Evolutionary conservation across 2,797 vertebrate genomes (phyloP).

Genomic region (Catharus ustulatus): DNA sequence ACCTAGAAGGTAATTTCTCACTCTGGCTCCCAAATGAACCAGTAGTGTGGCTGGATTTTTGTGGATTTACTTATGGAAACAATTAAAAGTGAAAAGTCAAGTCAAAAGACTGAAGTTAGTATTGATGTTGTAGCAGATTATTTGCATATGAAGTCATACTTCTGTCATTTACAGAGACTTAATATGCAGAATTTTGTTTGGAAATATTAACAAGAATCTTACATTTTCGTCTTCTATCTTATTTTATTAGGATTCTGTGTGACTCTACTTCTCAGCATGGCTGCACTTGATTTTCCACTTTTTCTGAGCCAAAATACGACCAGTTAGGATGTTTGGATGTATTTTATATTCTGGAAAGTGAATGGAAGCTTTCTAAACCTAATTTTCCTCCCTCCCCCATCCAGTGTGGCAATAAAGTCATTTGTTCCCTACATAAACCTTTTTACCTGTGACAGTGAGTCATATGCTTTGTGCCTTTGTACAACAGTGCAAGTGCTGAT

Average conservation of each 20-base stretch:
- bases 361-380: background rate
- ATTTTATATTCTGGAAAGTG: background rate
- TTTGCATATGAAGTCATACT: background rate
- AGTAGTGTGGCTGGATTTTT: accelerated
- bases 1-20: background rate
- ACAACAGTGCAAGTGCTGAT: background rate
- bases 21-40: background rate
- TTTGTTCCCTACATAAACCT: background rate
- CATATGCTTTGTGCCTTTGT: background rate
- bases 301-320: background rate
- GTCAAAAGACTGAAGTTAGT: background rate
- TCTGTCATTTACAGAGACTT: background rate
- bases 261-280: background rate
- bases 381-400: background rate
- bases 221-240: background rate
- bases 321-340: background rate
- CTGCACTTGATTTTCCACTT: background rate
- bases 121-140: background rate
- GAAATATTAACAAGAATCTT: background rate
- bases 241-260: background rate
- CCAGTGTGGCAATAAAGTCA: background rate
- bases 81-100: background rate
- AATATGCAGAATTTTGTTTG: background rate
- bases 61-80: background rate
- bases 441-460: background rate